Percentiles rank a stretch among this genome's conserved stretches.
Evolutionary conservation across 2,888 invertebrate genomes (phyloP).

Genomic region (Smittia sp.): DNA sequence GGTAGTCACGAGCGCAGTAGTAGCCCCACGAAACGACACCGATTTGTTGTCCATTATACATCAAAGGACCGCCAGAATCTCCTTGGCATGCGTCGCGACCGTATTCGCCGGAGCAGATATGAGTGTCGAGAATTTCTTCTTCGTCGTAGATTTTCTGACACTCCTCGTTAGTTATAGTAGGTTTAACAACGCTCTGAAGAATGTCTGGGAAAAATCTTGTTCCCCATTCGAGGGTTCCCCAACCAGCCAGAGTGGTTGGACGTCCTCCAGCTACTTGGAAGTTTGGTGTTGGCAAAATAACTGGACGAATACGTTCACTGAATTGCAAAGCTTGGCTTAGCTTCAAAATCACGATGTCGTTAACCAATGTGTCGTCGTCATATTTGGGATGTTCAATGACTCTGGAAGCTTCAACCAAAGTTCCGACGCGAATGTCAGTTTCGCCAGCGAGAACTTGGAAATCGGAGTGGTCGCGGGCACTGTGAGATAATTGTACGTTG

Average conservation of each 20-base stretch:
- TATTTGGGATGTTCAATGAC: conserved; percentile 24
- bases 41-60: not conserved
- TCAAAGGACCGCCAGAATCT: conserved; percentile 19
- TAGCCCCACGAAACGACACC: conserved; percentile 21
- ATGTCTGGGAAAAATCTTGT: not conserved
- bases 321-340: not conserved
- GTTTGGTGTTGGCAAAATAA: conserved; percentile 21
- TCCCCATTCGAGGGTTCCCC: conserved; percentile 15
- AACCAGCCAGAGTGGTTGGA: not conserved
- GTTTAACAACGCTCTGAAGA: not conserved
- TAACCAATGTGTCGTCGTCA: not conserved
- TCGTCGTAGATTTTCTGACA: conserved; percentile 1
- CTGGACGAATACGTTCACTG: not conserved
- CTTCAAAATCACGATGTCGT: conserved; percentile 24
- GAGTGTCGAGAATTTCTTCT: not conserved
- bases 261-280: conserved; percentile 6
- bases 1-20: not conserved
- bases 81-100: conserved; percentile 39
- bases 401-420: not conserved
- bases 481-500: not conserved
- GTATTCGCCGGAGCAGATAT: conserved; percentile 24
- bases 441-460: conserved; percentile 3
- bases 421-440: not conserved
- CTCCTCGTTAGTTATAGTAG: not conserved
- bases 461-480: not conserved